phyloP scores from a whole-genome alignment of 2,888 invertebrate genomes.

The Cetonia aurata region DNA sequence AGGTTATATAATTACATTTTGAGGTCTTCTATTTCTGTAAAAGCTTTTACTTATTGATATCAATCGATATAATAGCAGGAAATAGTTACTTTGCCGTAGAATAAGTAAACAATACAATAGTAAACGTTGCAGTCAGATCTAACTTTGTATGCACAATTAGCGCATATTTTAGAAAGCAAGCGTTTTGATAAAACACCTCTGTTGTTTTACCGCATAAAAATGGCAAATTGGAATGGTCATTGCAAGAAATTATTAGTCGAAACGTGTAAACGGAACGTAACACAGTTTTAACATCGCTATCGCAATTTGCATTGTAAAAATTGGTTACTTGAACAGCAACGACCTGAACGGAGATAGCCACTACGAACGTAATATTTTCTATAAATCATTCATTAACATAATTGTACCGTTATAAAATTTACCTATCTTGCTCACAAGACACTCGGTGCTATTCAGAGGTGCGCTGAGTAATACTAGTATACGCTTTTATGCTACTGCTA shows the following conservation, averaged over 20 bases:
- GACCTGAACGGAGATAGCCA: slow-evolving; percentile 3
- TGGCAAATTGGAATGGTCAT: slow-evolving; percentile 14
- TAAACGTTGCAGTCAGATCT: too few relatives aligned
- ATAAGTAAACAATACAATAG: too few relatives aligned
- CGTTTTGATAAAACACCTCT: slow-evolving; percentile 6
- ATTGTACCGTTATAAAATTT: not conserved
- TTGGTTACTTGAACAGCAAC: slow-evolving; percentile 27
- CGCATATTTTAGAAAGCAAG: slow-evolving; percentile 32
- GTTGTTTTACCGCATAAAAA: slow-evolving; percentile 27
- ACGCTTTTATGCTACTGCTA: not conserved
- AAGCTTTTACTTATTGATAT: too few relatives aligned
- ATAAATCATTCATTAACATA: slow-evolving; percentile 20
- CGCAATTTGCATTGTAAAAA: slow-evolving; percentile 37
- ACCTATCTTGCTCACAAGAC: too few relatives aligned
- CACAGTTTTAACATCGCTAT: slow-evolving; percentile 3
- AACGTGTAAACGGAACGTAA: slow-evolving; percentile 8
- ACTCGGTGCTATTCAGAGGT: too few relatives aligned
- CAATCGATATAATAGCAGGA: too few relatives aligned
- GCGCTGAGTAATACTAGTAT: too few relatives aligned
- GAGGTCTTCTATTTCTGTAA: too few relatives aligned
- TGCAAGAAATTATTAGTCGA: slow-evolving; percentile 14
- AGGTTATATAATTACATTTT: too few relatives aligned
- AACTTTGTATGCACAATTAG: not conserved
- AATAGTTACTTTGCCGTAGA: too few relatives aligned
- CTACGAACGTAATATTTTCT: not conserved